These are phyloP conservation scores for Scaptomyza graminum DNA, from an alignment of 1,140 invertebrate species.

Conservation along the genomic window DNA sequence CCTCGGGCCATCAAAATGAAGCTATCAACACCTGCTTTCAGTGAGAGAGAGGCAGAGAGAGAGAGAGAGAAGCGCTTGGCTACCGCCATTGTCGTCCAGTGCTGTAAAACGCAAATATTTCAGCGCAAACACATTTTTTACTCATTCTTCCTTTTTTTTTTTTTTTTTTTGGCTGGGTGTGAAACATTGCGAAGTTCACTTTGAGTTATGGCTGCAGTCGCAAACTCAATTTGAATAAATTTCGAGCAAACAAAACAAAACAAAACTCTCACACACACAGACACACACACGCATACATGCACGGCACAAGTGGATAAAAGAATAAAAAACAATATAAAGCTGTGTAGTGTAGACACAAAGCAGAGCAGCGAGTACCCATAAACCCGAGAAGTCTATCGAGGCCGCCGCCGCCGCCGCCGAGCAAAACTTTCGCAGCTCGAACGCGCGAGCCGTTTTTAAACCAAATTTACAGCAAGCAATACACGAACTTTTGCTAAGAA, in stretches of 20 bases:
- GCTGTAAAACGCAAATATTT: constrained; percentile 40
- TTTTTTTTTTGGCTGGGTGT: too few species aligned
- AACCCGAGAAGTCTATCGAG: constrained; percentile 58
- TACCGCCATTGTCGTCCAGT: constrained; percentile 20
- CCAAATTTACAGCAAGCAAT: constrained; percentile 69
- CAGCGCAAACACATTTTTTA: constrained; percentile 23
- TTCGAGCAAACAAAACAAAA: constrained; percentile 59
- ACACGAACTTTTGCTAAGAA: constrained; percentile 34
- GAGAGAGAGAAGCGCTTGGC: background rate
- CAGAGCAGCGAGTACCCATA: constrained; percentile 20
- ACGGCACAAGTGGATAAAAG: constrained; percentile 35
- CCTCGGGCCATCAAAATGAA: constrained; percentile 78
- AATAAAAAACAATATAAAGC: constrained; percentile 12
- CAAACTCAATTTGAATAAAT: constrained; percentile 82
- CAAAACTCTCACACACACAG: constrained; percentile 49
- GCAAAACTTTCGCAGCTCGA: constrained; percentile 38
- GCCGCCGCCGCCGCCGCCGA: constrained; percentile 63
- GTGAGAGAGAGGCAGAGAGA: background rate
- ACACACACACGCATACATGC: constrained; percentile 10
- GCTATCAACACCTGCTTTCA: constrained; percentile 75
- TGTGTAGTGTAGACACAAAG: constrained; percentile 39
- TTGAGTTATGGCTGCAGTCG: constrained; percentile 79
- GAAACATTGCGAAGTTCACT: constrained; percentile 48
- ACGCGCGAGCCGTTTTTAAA: constrained; percentile 64
- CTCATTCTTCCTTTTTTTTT: constrained; percentile 8